Percentiles rank a stretch among this genome's conserved stretches.
phyloP scores from a whole-genome alignment of 2,888 invertebrate species.

The Campopleginae sp. region DNA sequence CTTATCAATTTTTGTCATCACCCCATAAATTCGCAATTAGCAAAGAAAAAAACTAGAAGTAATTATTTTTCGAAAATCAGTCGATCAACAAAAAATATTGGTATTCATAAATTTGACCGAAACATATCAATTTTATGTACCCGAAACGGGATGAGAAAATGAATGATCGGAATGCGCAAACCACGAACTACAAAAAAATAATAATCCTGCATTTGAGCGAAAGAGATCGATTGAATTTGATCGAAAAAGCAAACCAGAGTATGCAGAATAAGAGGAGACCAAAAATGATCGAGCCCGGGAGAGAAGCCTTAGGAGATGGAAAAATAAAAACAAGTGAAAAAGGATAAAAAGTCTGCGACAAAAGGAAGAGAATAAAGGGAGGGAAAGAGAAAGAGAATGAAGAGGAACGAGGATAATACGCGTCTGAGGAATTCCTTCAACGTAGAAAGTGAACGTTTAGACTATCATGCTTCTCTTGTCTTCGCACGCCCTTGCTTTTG shows the following conservation, averaged over 20 bases:
- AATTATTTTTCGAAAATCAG: background rate
- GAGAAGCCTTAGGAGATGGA: background rate
- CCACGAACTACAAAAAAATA: background rate
- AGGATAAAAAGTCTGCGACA: background rate
- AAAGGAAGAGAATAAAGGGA: constrained; percentile 5
- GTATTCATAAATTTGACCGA: background rate
- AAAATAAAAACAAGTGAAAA: background rate
- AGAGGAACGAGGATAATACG: constrained; percentile 39
- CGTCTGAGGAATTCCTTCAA: constrained; percentile 53
- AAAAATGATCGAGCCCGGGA: constrained; percentile 13
- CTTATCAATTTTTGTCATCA: background rate
- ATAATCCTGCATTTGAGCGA: background rate
- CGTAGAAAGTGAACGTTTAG: constrained; percentile 44
- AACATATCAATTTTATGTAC: background rate
- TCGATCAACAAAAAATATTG: background rate
- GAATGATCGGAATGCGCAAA: background rate
- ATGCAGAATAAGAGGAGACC: constrained; percentile 12
- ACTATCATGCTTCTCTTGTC: constrained; percentile 57
- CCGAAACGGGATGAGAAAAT: background rate
- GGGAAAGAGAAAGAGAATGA: constrained; percentile 23
- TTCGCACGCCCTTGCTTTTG: constrained; percentile 40
- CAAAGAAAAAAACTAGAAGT: background rate
- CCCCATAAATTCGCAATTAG: background rate
- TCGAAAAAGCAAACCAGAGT: background rate
- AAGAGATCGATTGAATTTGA: background rate